These are phyloP conservation scores for Macropus fuliginosus DNA, from an alignment of 2,797 vertebrate species.

Conservation along the genomic window DNA sequence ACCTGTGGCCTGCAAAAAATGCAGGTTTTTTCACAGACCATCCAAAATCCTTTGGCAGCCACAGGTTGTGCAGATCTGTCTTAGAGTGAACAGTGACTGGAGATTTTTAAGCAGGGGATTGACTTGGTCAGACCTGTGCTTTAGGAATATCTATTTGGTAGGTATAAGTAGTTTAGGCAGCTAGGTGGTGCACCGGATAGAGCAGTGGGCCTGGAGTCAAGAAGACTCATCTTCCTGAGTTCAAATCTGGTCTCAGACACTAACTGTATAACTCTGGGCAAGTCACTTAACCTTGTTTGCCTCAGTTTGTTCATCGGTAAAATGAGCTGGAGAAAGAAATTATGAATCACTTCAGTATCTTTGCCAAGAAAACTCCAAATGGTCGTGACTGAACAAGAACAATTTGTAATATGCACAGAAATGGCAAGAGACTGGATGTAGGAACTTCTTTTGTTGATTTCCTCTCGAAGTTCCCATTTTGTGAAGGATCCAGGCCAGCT, in stretches of 20 bases:
- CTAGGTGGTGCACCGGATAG: background rate
- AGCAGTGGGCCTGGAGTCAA: background rate
- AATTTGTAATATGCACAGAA: background rate
- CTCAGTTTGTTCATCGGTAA: background rate
- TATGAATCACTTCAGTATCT: background rate
- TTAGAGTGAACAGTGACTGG: too few relatives aligned
- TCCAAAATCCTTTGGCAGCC: too few relatives aligned
- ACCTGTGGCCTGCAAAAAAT: too few relatives aligned
- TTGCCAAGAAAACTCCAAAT: background rate
- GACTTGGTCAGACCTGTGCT: too few relatives aligned
- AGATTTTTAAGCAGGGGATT: too few relatives aligned
- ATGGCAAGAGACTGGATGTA: background rate
- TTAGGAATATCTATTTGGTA: too few relatives aligned
- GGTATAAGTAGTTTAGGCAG: too few relatives aligned
- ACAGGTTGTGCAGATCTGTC: too few relatives aligned
- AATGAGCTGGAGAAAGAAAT: background rate
- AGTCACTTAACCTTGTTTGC: background rate
- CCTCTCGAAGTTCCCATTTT: background rate
- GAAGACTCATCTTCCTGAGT: background rate
- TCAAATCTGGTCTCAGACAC: background rate
- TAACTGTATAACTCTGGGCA: background rate
- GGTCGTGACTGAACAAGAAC: background rate
- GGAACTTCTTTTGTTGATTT: background rate
- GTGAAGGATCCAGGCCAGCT: background rate
- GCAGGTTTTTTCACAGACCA: too few relatives aligned